These are phyloP conservation scores for Pyxicephalus adspersus DNA, from an alignment of 2,113 vertebrate species.

Conservation along the genomic window DNA sequence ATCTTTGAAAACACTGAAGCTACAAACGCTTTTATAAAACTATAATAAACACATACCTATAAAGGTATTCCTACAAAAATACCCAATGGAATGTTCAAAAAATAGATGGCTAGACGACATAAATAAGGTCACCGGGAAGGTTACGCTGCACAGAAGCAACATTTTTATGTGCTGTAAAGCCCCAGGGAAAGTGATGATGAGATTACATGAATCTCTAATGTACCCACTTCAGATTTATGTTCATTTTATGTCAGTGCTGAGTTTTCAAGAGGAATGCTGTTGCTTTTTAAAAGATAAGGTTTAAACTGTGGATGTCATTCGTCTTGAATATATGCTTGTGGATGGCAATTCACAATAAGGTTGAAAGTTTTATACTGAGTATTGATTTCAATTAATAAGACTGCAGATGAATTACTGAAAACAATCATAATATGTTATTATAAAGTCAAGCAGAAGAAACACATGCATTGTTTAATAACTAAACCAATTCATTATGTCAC, in stretches of 20 bases:
- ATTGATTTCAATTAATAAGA: not conserved
- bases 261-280: slow-evolving; percentile 39
- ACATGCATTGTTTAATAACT: no score
- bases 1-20: not conserved
- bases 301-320: slow-evolving; percentile 31
- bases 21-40: not conserved
- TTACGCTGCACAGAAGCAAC: slow-evolving; percentile 25
- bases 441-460: no score
- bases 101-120: slow-evolving; percentile 36
- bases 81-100: slow-evolving; percentile 30
- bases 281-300: slow-evolving; percentile 31
- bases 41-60: slow-evolving; percentile 13
- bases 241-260: slow-evolving; percentile 43
- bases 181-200: slow-evolving; percentile 51
- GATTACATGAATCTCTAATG: slow-evolving; percentile 57
- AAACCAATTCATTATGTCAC: no score
- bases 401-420: no score
- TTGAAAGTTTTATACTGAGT: slow-evolving; percentile 21
- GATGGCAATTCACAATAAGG: not conserved
- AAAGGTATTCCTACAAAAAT: slow-evolving; percentile 4
- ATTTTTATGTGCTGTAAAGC: slow-evolving; percentile 50
- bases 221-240: slow-evolving; percentile 55
- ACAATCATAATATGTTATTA: no score
- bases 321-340: slow-evolving; percentile 5
- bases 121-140: slow-evolving; percentile 53